Base-by-base conservation (phyloP, 2,888 invertebrate species). In the Cheilosia vulpina region DNA sequence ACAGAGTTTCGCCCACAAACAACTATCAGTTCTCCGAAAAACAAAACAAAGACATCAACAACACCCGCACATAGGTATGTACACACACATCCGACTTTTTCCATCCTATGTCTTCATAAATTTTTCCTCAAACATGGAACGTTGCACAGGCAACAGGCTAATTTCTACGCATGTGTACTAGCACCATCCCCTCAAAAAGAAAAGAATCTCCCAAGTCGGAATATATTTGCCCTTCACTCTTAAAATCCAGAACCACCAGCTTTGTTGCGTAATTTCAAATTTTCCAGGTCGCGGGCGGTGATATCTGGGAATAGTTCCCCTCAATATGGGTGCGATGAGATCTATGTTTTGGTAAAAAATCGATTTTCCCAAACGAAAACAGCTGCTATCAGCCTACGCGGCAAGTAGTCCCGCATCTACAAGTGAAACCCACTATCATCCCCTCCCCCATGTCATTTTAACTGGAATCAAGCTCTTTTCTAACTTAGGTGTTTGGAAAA, bases 321-420 rank as follows among this genome's bases (percentile, higher is more conserved):
- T 53, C 38, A 38, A 21, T 38, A 52, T 58, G 62, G 72, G 31
- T 41, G 66, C 13, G 41, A 41, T 38, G 21, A 27, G 7, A 50
- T 34, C 2, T 24, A 9, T 31, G 27, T 68, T 57, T 66, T 3
- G 11, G 31, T 19, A 13, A 47, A 63, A 71, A 63, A 85, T 85
- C 72, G 76, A 85, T 85, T 76, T 81, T 81, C 58, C 50, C 66
- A 41, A n/a, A 2, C 27, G 53, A 72, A 77, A 85, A 85, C 85
- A 85, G 85, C 85, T 85, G 85, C 76, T 81, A 60, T 57, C 72
- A 24, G 57, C 81, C 71, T 81, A 81, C 76, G 83, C 83, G 78
- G 68, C 73, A 73, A 78, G 27, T 47, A 15, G 24, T 27, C 55
- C 72, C 72, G 78, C 71, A 85, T 85, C 85, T 43, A 85, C 85